A percentile compares a stretch with the other conserved stretches of the same genome.
phyloP scores from a whole-genome alignment of 2,888 invertebrate genomes.

The Lomographa bimaculata region DNA sequence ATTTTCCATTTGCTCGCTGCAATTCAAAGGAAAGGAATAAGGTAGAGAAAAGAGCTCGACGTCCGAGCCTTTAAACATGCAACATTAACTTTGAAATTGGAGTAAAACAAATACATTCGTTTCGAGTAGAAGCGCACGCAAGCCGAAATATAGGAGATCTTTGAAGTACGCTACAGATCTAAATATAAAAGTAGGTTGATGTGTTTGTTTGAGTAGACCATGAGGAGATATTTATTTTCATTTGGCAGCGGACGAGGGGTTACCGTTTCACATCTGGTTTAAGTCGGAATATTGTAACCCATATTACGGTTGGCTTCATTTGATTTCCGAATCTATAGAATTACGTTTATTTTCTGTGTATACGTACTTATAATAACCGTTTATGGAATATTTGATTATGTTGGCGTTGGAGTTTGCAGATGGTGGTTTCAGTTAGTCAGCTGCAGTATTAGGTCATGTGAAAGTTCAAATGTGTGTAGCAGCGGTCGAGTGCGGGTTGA shows the following conservation, averaged over 20 bases:
- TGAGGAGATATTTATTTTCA: slow-evolving; percentile 71
- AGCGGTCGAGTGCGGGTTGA: slow-evolving; percentile 27
- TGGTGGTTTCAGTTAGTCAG: slow-evolving; percentile 41
- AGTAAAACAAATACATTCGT: slow-evolving; percentile 25
- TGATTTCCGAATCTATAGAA: slow-evolving; percentile 33
- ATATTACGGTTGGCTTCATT: slow-evolving; percentile 32
- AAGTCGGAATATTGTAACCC: slow-evolving; percentile 39
- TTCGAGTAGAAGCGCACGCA: slow-evolving; percentile 26
- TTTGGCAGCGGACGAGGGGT: slow-evolving; percentile 51
- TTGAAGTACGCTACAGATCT: slow-evolving; percentile 48
- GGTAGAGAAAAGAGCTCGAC: slow-evolving; percentile 8
- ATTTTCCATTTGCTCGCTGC: neutral
- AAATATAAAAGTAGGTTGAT: slow-evolving; percentile 65
- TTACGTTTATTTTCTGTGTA: slow-evolving; percentile 14
- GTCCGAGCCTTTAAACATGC: slow-evolving; percentile 6
- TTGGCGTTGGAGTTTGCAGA: slow-evolving; percentile 32
- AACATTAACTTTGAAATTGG: slow-evolving; percentile 10
- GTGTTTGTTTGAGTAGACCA: slow-evolving; percentile 60
- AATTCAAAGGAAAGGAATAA: no score
- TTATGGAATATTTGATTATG: slow-evolving; percentile 19
- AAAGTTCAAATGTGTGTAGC: slow-evolving; percentile 51
- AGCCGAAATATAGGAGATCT: slow-evolving; percentile 45
- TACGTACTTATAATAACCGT: no score
- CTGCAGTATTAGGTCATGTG: slow-evolving; percentile 60
- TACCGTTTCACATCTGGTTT: slow-evolving; percentile 49